Evolutionary conservation across 2,113 vertebrate genomes (phyloP), one percentile per base, ranked within the genome.

Genomic region (Oplegnathus fasciatus): DNA sequence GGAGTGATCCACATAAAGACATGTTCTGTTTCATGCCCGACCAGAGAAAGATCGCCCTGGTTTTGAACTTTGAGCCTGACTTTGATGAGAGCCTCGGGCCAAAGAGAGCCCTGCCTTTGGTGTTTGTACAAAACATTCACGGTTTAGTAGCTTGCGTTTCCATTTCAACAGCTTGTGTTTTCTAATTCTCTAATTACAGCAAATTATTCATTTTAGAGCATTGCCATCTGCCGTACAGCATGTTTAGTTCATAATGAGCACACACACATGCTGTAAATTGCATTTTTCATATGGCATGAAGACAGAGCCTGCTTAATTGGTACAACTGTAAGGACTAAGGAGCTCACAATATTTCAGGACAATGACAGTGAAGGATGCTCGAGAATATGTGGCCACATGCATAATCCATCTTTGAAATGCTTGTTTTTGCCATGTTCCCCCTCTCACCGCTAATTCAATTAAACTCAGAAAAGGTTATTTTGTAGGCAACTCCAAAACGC

Each of bases 41-140:
- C 0, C 26, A 58, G 61, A 60, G 30, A 57, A 52, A 32, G 1
- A 62, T 6, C 14, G 42, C 30, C 75, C 52, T 3, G 5, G 14
- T 15, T 9, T 22, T 85, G 48, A 80, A 76, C 77, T 85, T 75
- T 85, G 64, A 85, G 64, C 50, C 42, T 57, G 50, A 72, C 10
- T 55, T 55, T 13, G 26, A 46, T 17, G 44, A 61, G 11, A 10
- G 15, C 24, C 57, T 75, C 37, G 5, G 20, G 15, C 57, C n/a
- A 13, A 52, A 52, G 6, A 62, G 13, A 10, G 15, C 52, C 22
- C 10, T 22, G 2, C 5, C 13, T 65, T 66, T 40, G 20, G 14
- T 30, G 22, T 67, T 34, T 44, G 57, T 6, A 5, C 5, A n/a
- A 5, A 40, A 26, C 20, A 37, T 46, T 80, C 50, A 22, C 17